Conservation (phyloP, 2,888 invertebrate species). For the Diadegma fenestrale region DNA sequence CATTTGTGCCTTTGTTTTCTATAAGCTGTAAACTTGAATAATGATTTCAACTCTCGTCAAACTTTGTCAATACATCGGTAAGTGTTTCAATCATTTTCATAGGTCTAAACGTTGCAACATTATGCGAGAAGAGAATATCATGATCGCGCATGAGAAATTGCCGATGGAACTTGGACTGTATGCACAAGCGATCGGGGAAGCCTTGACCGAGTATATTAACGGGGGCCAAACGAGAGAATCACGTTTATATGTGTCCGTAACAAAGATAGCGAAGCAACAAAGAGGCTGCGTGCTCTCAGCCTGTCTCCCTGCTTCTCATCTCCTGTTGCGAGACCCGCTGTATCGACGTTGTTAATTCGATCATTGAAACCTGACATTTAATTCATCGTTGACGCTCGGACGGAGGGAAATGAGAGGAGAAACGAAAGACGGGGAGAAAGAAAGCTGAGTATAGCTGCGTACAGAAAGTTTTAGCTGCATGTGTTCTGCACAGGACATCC, state of each 20-base stretch:
- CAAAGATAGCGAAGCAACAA: conserved; percentile 19
- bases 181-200: conserved; percentile 48
- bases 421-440: conserved; percentile 28
- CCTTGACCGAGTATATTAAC: conserved; percentile 68
- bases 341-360: conserved; percentile 72
- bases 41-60: not conserved
- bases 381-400: conserved; percentile 68
- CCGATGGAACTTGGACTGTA: conserved; percentile 45
- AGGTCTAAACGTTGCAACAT: conserved; percentile 15
- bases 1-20: not conserved
- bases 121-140: not conserved
- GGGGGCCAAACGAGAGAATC: conserved; percentile 61
- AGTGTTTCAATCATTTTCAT: not conserved
- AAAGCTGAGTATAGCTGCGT: conserved; percentile 42
- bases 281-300: conserved; percentile 8
- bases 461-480: not conserved
- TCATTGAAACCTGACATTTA: conserved; percentile 73
- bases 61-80: too few relatives aligned
- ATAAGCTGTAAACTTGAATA: not conserved
- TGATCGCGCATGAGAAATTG: conserved; percentile 44
- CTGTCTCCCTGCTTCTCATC: not conserved
- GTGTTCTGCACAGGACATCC: conserved; percentile 55
- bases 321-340: conserved; percentile 39
- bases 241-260: conserved; percentile 7
- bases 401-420: not conserved